Evolutionary conservation across 2,888 invertebrate species (phyloP), one percentile per base, ranked within the genome.

Genomic region (Chaitophorus viminalis): DNA sequence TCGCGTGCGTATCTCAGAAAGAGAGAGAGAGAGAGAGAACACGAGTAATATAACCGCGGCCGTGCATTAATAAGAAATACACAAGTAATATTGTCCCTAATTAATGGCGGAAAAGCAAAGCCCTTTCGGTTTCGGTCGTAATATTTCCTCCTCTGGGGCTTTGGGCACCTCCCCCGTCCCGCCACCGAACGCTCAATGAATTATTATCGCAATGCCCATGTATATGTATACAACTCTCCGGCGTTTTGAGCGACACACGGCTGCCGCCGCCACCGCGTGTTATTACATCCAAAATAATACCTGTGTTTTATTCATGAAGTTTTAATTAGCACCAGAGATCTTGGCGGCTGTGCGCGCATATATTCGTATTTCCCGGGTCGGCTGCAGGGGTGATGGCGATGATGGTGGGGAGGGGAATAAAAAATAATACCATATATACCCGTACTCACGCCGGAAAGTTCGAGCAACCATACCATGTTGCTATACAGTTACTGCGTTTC

Each of bases 301-400:
- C 90, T 91, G 91, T 91, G 90, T 91, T 91, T 91, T 91, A 91
- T 91, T 91, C 91, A 91, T 90, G 90, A 90, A 90, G 90, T 91
- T 91, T 91, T 91, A 91, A 91, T 91, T 91, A 87, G 89, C 87
- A 29, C 17, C 78, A 75, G 82, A 72, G 46, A 29, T 72, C 76
- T 65, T 31, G 60, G 31, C 65, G 60, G 60, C 18, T n/a, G 82
- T 36, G 74, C 14, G 14, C 14, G 14, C 14, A 46, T 1, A 46
- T 46, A 46, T 70, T 82, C 39, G 74, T 54, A 46, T 76, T 76
- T 84, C 46, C 31, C 36, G 39, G 18, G n/a, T n/a, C n/a, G n/a
- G n/a, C n/a, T n/a, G n/a, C 11, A 17, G 65, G 68, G 29, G n/a
- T 52, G 17, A 9, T 18, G 25, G 68, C 52, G n/a, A 31, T 9